Conservation (phyloP, 2,113 vertebrate species). For the Scomber colias region DNA sequence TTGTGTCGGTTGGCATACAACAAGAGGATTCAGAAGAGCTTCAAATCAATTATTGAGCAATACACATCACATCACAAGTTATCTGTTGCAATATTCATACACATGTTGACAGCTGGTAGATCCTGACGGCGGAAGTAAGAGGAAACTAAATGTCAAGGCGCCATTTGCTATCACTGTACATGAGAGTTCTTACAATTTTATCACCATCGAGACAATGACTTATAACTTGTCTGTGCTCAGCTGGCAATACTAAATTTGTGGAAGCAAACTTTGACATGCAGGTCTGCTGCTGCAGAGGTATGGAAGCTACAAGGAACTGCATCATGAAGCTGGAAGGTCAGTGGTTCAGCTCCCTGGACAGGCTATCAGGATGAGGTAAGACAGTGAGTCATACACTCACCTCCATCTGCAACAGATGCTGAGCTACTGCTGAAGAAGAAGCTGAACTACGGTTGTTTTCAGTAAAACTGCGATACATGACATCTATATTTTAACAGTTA, state of each 20-base stretch:
- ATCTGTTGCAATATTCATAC: conserved; percentile 27
- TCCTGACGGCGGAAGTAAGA: too few species aligned
- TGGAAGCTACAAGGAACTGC: background rate
- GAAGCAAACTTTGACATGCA: conserved; percentile 3
- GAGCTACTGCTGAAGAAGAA: background rate
- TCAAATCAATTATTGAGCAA: conserved; percentile 23
- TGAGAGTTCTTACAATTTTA: background rate
- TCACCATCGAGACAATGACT: background rate
- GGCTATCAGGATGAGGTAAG: conserved; percentile 40
- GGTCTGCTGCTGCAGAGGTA: background rate
- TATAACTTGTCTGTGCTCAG: background rate
- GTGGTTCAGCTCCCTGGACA: conserved; percentile 10
- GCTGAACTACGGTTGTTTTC: too few species aligned
- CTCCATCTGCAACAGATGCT: conserved; percentile 4
- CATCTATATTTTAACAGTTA: too few species aligned
- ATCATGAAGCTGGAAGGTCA: conserved; percentile 33
- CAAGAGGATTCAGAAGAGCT: background rate
- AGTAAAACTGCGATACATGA: too few species aligned
- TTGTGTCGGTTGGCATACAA: background rate
- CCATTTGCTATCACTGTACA: background rate
- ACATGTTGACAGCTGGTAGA: background rate
- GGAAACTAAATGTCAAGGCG: background rate
- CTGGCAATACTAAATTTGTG: background rate
- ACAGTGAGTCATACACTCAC: conserved; percentile 44
- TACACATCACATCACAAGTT: conserved; percentile 9